These are phyloP conservation scores for Anoplius nigerrimus DNA, from an alignment of 2,888 invertebrate genomes.

Conservation along the genomic window DNA sequence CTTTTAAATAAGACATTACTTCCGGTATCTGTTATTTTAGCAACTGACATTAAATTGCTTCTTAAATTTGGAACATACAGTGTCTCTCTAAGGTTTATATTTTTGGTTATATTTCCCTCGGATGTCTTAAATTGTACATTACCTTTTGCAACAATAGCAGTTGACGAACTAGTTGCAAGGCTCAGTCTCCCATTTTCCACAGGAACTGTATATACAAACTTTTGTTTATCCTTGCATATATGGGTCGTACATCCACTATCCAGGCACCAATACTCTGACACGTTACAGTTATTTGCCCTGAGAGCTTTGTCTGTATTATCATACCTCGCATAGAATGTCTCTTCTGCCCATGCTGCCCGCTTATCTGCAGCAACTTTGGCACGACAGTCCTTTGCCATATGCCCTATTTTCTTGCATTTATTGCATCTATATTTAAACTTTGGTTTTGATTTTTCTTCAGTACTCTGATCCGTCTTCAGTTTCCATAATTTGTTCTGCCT, in stretches of 20 bases:
- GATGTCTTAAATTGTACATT: no score
- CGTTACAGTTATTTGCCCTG: conserved; percentile 3
- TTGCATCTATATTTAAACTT: neutral
- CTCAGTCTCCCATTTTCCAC: conserved; percentile 26
- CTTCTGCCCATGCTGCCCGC: no score
- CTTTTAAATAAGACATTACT: conserved; percentile 25
- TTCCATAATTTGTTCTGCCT: no score
- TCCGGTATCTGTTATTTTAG: conserved; percentile 17
- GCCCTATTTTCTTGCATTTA: conserved; percentile 24
- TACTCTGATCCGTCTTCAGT: no score
- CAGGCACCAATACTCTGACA: conserved; percentile 27
- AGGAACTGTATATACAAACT: conserved; percentile 27
- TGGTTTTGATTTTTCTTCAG: no score
- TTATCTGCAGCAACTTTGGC: no score
- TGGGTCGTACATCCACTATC: conserved; percentile 40
- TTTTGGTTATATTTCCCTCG: conserved; percentile 22
- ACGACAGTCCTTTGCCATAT: no score
- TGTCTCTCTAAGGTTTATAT: conserved; percentile 32
- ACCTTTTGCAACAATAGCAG: conserved; percentile 25
- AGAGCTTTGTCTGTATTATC: conserved; percentile 14
- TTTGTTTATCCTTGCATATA: conserved; percentile 25
- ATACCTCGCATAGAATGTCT: no score
- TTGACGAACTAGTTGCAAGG: conserved; percentile 28
- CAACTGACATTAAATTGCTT: conserved; percentile 32
- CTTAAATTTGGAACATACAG: conserved; percentile 34